phyloP scores from a whole-genome alignment of 1,140 invertebrate species.

The Thaumatotibia leucotreta region DNA sequence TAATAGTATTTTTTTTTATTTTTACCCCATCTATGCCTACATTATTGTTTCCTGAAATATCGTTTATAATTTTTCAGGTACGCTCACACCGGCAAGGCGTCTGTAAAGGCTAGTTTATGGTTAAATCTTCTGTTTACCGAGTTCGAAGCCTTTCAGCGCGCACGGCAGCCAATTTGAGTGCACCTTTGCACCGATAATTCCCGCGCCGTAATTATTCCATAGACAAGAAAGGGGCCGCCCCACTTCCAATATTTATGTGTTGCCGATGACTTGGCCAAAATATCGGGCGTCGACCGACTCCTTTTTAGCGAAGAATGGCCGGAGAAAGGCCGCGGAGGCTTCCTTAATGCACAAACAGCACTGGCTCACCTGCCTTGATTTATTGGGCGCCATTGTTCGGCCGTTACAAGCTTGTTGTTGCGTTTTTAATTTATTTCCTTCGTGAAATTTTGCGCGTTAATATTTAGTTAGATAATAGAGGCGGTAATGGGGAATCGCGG shows the following conservation, averaged over 20 bases:
- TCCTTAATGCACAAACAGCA: constrained; percentile 74
- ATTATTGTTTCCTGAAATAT: too few species aligned
- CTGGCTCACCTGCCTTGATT: constrained; percentile 71
- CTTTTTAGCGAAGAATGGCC: constrained; percentile 75
- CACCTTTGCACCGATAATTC: constrained; percentile 45
- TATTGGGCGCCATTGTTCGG: constrained; percentile 70
- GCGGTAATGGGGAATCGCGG: constrained; percentile 40
- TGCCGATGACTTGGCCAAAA: constrained; percentile 75
- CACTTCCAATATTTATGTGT: constrained; percentile 77
- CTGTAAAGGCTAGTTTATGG: not conserved
- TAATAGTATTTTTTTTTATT: too few species aligned
- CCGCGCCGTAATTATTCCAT: constrained; percentile 69
- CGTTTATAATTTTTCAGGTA: too few species aligned
- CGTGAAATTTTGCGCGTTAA: constrained; percentile 61
- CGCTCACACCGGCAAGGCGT: too few species aligned
- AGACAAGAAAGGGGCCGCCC: constrained; percentile 71
- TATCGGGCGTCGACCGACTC: constrained; percentile 70
- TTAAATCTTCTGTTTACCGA: not conserved
- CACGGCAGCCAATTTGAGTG: constrained; percentile 30
- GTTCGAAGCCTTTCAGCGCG: not conserved
- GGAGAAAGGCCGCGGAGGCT: constrained; percentile 65
- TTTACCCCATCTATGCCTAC: too few species aligned
- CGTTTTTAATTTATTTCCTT: constrained; percentile 75
- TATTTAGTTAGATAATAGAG: constrained; percentile 65
- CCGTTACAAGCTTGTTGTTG: constrained; percentile 73